Percentiles rank a stretch among this genome's conserved stretches.
Evolutionary conservation across 2,113 vertebrate genomes (phyloP).

Genomic region (Castor canadensis): DNA sequence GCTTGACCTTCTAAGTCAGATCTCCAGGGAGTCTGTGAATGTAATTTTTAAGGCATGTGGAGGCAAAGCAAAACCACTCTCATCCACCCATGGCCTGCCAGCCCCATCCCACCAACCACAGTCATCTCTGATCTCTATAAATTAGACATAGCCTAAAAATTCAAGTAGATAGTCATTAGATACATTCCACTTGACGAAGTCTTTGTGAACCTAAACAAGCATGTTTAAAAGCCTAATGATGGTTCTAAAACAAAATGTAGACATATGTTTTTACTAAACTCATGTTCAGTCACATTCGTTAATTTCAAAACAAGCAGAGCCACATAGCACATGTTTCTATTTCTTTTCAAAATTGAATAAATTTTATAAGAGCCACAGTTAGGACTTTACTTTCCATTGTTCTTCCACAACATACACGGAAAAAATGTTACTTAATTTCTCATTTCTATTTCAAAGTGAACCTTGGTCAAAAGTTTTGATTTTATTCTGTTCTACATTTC

Average conservation of each 20-base stretch:
- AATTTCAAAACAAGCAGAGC: conserved; percentile 16
- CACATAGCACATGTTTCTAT: background rate
- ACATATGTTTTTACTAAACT: background rate
- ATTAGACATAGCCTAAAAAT: background rate
- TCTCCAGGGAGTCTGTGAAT: conserved; percentile 6
- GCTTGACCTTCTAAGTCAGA: background rate
- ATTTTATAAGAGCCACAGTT: background rate
- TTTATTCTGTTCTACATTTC: background rate
- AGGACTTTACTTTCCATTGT: background rate
- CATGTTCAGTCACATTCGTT: background rate
- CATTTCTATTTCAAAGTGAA: background rate
- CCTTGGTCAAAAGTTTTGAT: background rate
- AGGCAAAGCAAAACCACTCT: background rate
- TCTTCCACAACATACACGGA: background rate
- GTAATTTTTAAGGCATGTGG: background rate
- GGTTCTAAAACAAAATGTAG: background rate
- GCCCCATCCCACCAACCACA: background rate
- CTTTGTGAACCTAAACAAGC: background rate
- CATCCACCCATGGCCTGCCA: background rate
- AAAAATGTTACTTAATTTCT: background rate
- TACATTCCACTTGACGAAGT: background rate
- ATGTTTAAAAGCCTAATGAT: background rate
- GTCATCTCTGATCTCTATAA: background rate
- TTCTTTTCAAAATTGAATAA: background rate
- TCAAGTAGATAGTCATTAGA: background rate